Conservation (phyloP, 1,140 invertebrate genomes). For the Chironomus striatipennis region DNA sequence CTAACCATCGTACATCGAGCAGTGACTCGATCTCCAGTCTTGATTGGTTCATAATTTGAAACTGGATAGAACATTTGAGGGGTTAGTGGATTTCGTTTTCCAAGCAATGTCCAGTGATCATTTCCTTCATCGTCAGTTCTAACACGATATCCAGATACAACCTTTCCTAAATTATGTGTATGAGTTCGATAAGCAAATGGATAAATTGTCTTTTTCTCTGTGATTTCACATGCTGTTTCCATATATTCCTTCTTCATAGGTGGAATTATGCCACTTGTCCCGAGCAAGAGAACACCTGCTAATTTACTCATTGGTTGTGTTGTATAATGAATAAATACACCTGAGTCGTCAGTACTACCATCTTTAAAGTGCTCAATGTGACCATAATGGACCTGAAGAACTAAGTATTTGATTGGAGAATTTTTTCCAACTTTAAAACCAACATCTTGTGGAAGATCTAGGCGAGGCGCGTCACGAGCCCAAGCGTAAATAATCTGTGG, state of each 20-base stretch:
- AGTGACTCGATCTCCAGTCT: slow-evolving; percentile 68
- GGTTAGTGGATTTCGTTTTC: slow-evolving; percentile 82
- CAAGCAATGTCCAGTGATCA: slow-evolving; percentile 72
- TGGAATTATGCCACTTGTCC: slow-evolving; percentile 69
- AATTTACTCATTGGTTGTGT: slow-evolving; percentile 58
- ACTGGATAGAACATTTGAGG: slow-evolving; percentile 97
- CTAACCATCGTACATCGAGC: slow-evolving; percentile 88
- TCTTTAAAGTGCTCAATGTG: slow-evolving; percentile 62
- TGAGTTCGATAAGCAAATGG: slow-evolving; percentile 94
- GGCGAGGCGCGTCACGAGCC: slow-evolving; percentile 85
- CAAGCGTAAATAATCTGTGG: slow-evolving; percentile 84
- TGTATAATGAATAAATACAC: slow-evolving; percentile 70
- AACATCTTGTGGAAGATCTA: slow-evolving; percentile 76
- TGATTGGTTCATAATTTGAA: slow-evolving; percentile 49
- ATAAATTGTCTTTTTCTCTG: slow-evolving; percentile 75
- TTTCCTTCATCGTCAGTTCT: slow-evolving; percentile 46
- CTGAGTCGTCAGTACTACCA: slow-evolving; percentile 70
- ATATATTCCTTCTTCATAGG: slow-evolving; percentile 66
- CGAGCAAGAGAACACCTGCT: slow-evolving; percentile 80
- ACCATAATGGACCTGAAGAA: slow-evolving; percentile 91
- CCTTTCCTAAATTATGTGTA: slow-evolving; percentile 79
- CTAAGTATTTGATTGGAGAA: slow-evolving; percentile 66
- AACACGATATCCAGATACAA: slow-evolving; percentile 82
- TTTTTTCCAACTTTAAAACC: slow-evolving; percentile 69
- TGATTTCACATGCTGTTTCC: slow-evolving; percentile 76